Evolutionary conservation across 1,140 invertebrate species (phyloP).

Genomic region (Dolichoris vasculosae): DNA sequence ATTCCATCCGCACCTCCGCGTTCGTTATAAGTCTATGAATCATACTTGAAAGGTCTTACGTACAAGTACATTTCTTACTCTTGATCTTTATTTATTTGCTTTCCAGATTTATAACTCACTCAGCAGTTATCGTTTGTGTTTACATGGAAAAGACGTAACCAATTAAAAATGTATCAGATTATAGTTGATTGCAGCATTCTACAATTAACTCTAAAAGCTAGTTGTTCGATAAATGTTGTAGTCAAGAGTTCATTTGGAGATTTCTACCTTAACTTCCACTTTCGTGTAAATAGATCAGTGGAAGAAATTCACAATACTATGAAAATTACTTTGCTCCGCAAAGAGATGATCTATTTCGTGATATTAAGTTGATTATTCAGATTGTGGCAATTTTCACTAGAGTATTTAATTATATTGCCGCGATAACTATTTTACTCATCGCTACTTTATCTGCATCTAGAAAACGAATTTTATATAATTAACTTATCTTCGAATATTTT

Average conservation of each 20-base stretch:
- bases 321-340: background rate
- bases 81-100: background rate
- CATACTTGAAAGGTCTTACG: background rate
- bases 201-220: background rate
- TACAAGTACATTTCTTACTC: background rate
- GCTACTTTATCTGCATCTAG: background rate
- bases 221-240: background rate
- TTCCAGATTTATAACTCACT: background rate
- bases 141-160: background rate
- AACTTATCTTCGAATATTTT: background rate
- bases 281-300: background rate
- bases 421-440: background rate
- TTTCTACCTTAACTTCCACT: background rate
- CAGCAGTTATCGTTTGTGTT: background rate
- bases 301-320: background rate
- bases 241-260: background rate
- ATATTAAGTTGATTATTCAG: slow-evolving; percentile 9
- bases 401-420: background rate
- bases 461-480: background rate
- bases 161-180: slow-evolving; percentile 23
- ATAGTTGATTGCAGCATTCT: background rate
- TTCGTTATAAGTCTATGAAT: background rate
- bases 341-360: background rate
- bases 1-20: background rate
- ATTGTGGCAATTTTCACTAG: background rate